Evolutionary conservation across 1,140 invertebrate genomes (phyloP).

Genomic region (Venturia canescens): DNA sequence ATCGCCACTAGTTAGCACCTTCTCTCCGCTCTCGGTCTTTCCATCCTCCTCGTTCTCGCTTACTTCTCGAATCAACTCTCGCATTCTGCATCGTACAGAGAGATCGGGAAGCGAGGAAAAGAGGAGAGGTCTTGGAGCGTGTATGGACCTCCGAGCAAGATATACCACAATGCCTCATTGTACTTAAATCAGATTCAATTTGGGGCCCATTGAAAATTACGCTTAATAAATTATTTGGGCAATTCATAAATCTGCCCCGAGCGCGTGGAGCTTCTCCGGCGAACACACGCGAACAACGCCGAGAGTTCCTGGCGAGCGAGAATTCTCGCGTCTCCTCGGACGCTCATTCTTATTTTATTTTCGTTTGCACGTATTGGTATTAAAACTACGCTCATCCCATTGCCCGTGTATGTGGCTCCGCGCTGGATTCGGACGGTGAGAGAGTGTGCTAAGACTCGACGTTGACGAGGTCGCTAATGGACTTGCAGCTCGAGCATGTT

Average conservation of each 20-base stretch:
- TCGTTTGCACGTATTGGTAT: neutral
- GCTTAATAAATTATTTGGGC: conserved; percentile 77
- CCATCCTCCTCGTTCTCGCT: conserved; percentile 10
- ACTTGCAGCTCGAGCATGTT: conserved; percentile 51
- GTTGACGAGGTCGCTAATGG: conserved; percentile 68
- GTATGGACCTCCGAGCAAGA: conserved; percentile 46
- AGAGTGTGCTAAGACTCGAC: conserved; percentile 27
- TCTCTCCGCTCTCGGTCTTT: conserved; percentile 56
- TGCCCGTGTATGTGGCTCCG: neutral
- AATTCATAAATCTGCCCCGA: conserved; percentile 75
- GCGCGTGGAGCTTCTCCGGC: neutral
- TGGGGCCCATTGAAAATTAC: conserved; percentile 77
- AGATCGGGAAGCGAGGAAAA: conserved; percentile 6
- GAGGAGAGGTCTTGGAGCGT: neutral
- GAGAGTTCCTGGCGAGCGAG: conserved; percentile 46
- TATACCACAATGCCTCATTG: conserved; percentile 72
- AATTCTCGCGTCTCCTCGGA: neutral
- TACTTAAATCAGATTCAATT: conserved; percentile 79
- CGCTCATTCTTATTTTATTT: neutral
- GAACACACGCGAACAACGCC: neutral
- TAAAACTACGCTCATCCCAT: neutral
- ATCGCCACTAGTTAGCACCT: conserved; percentile 72
- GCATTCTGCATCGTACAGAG: conserved; percentile 61
- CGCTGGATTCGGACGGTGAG: neutral
- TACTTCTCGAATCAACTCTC: conserved; percentile 65